phyloP scores from a whole-genome alignment of 2,888 invertebrate species.

The Hydriomena furcata region DNA sequence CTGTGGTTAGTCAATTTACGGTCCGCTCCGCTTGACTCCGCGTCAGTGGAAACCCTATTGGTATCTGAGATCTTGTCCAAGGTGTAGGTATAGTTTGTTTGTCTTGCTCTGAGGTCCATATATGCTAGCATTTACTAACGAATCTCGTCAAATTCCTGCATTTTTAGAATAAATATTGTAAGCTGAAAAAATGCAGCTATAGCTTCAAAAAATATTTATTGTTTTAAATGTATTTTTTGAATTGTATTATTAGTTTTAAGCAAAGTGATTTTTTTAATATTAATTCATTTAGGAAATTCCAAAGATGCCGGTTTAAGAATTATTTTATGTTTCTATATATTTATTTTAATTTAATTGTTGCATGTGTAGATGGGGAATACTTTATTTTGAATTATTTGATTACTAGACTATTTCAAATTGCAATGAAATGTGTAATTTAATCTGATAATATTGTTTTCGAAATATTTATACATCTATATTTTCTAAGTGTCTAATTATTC shows the following conservation, averaged over 20 bases:
- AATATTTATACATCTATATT: background rate
- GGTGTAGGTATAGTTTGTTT: conserved; percentile 1
- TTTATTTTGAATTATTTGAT: conserved; percentile 5
- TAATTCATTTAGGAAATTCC: conserved; percentile 14
- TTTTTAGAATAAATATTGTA: background rate
- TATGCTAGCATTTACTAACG: conserved; percentile 7
- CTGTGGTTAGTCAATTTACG: no score
- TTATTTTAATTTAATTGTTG: conserved; percentile 5
- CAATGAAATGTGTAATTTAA: no score
- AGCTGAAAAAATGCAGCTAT: background rate
- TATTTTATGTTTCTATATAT: conserved; percentile 5
- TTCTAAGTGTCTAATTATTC: background rate
- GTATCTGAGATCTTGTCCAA: no score
- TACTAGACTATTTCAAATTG: background rate
- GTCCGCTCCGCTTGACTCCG: no score
- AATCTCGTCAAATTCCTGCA: conserved; percentile 7
- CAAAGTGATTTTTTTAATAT: conserved; percentile 14
- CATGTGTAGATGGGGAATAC: background rate
- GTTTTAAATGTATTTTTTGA: conserved; percentile 16
- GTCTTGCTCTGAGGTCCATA: background rate
- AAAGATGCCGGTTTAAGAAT: conserved; percentile 18
- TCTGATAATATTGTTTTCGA: background rate
- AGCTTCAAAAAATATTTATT: background rate
- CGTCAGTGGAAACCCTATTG: no score
- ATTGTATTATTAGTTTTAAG: conserved; percentile 31